Evolutionary conservation across 1,140 invertebrate genomes (phyloP).

Genomic region (Diorhabda elongata): DNA sequence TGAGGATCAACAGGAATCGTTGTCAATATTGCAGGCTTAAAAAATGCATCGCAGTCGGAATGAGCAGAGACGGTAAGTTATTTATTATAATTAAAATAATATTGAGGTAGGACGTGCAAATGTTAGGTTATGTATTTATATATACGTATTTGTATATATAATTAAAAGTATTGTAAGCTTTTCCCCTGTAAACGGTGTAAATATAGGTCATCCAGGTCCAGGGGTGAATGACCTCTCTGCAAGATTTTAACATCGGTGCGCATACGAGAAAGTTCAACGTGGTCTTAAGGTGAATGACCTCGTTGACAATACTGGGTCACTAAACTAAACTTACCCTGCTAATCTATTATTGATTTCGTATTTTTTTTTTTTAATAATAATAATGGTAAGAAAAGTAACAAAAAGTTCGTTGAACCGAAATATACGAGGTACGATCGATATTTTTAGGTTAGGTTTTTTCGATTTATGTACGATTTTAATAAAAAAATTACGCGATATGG

Average conservation of each 20-base stretch:
- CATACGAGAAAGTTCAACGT: conserved; percentile 41
- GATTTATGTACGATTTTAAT: no score
- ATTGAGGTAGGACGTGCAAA: no score
- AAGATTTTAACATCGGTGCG: conserved; percentile 32
- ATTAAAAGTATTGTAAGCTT: neutral
- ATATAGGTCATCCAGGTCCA: conserved; percentile 39
- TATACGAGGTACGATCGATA: no score
- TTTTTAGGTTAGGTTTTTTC: no score
- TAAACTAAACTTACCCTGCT: neutral
- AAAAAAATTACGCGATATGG: no score
- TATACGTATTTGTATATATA: no score
- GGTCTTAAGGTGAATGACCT: conserved; percentile 38
- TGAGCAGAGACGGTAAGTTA: conserved; percentile 92
- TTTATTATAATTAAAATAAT: no score
- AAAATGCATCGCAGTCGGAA: conserved; percentile 97
- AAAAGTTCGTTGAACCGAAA: no score
- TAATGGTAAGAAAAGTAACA: no score
- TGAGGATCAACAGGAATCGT: conserved; percentile 93
- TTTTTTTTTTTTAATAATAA: no score
- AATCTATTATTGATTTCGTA: no score
- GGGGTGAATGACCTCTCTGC: conserved; percentile 40
- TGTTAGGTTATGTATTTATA: no score
- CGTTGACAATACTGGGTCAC: conserved; percentile 36
- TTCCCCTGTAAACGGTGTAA: conserved; percentile 5
- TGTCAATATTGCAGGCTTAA: conserved; percentile 96